Evolutionary conservation across 2,888 invertebrate genomes (phyloP), one percentile per base, ranked within the genome.

Genomic region (Belgica antarctica): DNA sequence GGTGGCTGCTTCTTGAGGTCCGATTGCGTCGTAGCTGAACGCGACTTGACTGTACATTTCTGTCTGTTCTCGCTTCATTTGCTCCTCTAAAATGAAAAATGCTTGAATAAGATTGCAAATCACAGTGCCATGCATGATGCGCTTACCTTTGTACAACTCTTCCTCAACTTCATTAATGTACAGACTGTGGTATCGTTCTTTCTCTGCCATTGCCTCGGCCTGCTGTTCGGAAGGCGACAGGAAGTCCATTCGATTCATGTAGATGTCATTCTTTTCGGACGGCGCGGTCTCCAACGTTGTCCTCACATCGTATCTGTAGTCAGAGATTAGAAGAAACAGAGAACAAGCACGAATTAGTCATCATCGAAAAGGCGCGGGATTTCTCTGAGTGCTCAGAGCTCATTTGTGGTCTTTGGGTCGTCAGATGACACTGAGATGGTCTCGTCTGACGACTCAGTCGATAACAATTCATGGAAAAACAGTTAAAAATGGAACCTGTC

Each of bases 181-280:
- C 62, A 98, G 84, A 19, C 93, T 94, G 72, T 90, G 83, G 81
- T 96, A 99, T 61, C 98, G 84, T 82, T 99, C 98, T 78, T 94
- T 92, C 78, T 99, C 96, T 81, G 96, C 96, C 70, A 94, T 82
- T 76, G 90, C 89, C 80, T 99, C 98, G 73, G 96, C 87, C 72
- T 89, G 87, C 74, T 84, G 83, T 78, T 94, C 92, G 61, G 87
- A 87, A 74, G 86, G 85, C 59, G 87, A 87, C 69, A 90, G 82
- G 75, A 86, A 86, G 75, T 81, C 85, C 72, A 80, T 80, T 25
- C 84, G 79, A 75, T 80, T 82, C 46, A 82, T 80, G 77, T 83
- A 86, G 74, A 90, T 90, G 75, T 90, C 90, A 4, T 88, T 83
- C 31, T 90, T 89, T 81, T 96, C 96, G 78, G 88, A 88, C 28